A percentile compares a stretch with the other conserved stretches of the same genome.
phyloP scores from a whole-genome alignment of 2,797 vertebrate genomes.

The Rhodeus uyekii region DNA sequence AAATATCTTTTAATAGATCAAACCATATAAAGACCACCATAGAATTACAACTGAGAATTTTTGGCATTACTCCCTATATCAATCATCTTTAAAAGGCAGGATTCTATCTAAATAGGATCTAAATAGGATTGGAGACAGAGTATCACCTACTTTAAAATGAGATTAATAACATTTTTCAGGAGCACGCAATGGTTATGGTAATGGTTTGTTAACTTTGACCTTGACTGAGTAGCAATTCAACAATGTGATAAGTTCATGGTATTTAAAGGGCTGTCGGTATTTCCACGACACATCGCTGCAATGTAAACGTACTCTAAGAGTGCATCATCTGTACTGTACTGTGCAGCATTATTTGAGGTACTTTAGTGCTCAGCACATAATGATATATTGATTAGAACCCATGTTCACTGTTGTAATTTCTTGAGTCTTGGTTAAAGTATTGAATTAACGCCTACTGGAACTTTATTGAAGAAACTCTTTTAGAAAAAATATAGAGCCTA shows the following conservation, averaged over 20 bases:
- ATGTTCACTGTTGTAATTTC: conserved; percentile 15
- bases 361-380: conserved; percentile 17
- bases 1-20: neutral
- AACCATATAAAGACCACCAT: neutral
- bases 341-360: neutral
- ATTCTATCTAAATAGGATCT: neutral
- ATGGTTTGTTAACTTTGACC: too few relatives aligned
- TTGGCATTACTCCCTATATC: neutral
- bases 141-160: neutral
- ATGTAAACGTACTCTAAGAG: neutral
- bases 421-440: conserved; percentile 10
- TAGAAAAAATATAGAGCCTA: neutral
- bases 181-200: too few relatives aligned
- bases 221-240: too few relatives aligned
- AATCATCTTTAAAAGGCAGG: neutral
- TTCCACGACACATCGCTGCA: too few relatives aligned
- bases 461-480: neutral
- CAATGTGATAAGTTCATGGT: too few relatives aligned
- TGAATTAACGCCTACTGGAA: neutral
- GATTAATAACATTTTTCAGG: too few relatives aligned
- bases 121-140: conserved; percentile 8
- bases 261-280: too few relatives aligned
- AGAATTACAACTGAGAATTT: neutral
- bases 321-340: neutral
- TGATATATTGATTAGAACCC: conserved; percentile 9